These are phyloP conservation scores for Echiichthys vipera DNA, from an alignment of 2,797 vertebrate species.

Conservation along the genomic window DNA sequence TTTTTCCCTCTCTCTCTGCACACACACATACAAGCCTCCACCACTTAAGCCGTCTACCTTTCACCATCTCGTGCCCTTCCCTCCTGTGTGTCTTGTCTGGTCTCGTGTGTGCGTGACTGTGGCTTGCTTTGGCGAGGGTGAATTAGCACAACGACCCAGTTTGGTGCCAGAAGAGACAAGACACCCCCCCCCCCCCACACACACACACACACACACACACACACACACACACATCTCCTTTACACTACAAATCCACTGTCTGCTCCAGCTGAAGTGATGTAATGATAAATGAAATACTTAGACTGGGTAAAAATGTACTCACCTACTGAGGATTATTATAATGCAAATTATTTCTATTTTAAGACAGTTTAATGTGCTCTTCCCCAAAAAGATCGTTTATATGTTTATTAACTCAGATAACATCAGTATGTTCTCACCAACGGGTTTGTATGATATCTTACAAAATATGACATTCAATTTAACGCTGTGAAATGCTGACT, in stretches of 20 bases:
- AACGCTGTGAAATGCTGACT: too few species aligned
- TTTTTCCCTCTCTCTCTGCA: not conserved
- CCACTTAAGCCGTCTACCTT: conserved; percentile 55
- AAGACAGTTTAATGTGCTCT: conserved; percentile 7
- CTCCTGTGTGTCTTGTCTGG: conserved; percentile 54
- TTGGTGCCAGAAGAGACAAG: conserved; percentile 65
- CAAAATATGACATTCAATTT: too few species aligned
- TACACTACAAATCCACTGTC: conserved; percentile 5
- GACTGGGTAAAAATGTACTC: not conserved
- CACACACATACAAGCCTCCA: conserved; percentile 24
- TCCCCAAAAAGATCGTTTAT: not conserved
- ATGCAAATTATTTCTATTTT: conserved; percentile 9
- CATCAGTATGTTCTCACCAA: too few species aligned
- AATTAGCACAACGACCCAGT: conserved; percentile 82
- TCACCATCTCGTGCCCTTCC: conserved; percentile 61
- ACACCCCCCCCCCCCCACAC: conserved; percentile 6
- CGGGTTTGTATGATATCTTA: too few species aligned
- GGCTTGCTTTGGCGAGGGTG: conserved; percentile 65
- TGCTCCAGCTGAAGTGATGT: conserved; percentile 25
- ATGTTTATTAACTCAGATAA: conserved; percentile 1
- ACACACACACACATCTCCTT: too few species aligned
- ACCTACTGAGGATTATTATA: conserved; percentile 6
- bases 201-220: too few species aligned
- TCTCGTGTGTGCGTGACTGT: conserved; percentile 79
- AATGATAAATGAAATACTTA: conserved; percentile 34